Conservation (phyloP, 2,797 vertebrate species). For the Gouania willdenowi region DNA sequence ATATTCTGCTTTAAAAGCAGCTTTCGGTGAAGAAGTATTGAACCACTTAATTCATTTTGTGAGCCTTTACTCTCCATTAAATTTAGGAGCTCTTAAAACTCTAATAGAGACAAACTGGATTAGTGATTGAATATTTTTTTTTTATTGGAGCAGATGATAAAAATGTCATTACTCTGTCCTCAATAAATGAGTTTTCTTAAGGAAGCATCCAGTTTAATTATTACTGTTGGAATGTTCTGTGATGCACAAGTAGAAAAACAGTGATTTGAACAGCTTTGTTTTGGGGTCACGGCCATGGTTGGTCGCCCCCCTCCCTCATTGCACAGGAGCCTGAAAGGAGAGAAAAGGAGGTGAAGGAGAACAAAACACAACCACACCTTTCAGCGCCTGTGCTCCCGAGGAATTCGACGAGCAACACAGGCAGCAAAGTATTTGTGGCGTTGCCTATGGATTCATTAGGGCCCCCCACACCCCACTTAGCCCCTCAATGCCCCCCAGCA, state of each 20-base stretch:
- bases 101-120: no score
- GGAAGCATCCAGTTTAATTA: not conserved
- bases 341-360: conserved; percentile 53
- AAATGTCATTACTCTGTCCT: not conserved
- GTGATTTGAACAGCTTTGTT: conserved; percentile 26
- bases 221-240: not conserved
- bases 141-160: not conserved
- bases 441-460: conserved; percentile 99
- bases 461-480: conserved; percentile 69
- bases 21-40: no score
- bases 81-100: no score
- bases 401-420: conserved; percentile 95
- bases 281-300: conserved; percentile 29
- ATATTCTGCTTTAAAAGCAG: no score
- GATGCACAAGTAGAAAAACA: not conserved
- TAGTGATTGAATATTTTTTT: no score
- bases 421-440: conserved; percentile 82
- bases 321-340: conserved; percentile 47
- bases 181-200: not conserved
- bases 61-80: no score
- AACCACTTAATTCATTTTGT: no score
- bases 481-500: conserved; percentile 66
- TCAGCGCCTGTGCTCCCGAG: conserved; percentile 87
- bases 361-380: conserved; percentile 70
- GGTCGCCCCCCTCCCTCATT: conserved; percentile 10